Base-by-base conservation (phyloP, 2,888 invertebrate genomes). In the Polymixis lichenea region DNA sequence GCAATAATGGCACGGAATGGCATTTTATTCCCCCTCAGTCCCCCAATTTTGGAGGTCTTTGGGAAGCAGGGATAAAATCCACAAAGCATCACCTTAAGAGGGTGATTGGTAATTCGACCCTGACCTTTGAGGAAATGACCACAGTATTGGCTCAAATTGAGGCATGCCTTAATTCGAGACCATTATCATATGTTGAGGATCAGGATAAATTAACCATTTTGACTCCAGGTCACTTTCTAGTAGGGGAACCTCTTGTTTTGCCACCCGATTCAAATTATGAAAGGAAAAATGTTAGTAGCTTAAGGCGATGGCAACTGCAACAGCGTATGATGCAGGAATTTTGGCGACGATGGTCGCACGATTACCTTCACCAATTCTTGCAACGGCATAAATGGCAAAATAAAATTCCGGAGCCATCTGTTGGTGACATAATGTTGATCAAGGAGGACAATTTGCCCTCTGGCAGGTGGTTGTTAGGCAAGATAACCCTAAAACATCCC, bases 121-220 rank as follows among this genome's bases (percentile, higher is more conserved):
- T n/a, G n/a, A n/a, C n/a, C n/a, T n/a, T n/a, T n/a, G n/a, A n/a
- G n/a, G n/a, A n/a, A n/a, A n/a, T n/a, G n/a, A 13, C 22, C 4
- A 67, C 55, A 6, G 65, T 65, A 2, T 28, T 65, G 7, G 25
- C 65, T 25, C 46, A 65, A 51, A 65, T 51, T 49, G 65, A 65
- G 9, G 65, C 65, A 13, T 65, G 65, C 19, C 49, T 51, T 5
- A 65, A 51, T 65, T 65, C 49, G 19, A 65, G 28, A 25, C 65
- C 65, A 8, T 28, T 49, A 5, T 43, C 53, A 2, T 67, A 55
- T 55, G 8, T 17, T 11, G 55, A 56, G 25, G 68, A 68, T 43
- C 68, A 56, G 13, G 65, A 64, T 17, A 25, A 64, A 25, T 7
- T 61, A n/a, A n/a, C n/a, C 5, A 61, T 61, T 2, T 17, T 43